These are phyloP conservation scores for Himalopsyche kuldschensis DNA, from an alignment of 2,888 invertebrate species.

Conservation along the genomic window DNA sequence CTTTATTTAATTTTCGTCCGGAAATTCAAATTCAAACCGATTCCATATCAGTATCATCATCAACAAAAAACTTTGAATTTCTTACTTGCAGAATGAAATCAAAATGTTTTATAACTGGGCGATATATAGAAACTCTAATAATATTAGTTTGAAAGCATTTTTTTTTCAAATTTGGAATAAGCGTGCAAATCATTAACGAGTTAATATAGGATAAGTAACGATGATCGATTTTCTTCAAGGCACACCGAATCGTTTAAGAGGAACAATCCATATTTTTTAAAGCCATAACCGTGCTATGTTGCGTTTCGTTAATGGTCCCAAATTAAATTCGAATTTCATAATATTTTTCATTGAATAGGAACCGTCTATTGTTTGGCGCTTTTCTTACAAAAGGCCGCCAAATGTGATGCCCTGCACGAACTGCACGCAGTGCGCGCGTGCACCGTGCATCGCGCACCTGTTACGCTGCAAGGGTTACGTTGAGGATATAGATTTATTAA, in stretches of 20 bases:
- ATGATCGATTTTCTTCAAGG: background rate
- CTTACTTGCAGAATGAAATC: too few relatives aligned
- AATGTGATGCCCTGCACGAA: background rate
- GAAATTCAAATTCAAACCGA: too few relatives aligned
- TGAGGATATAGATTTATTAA: background rate
- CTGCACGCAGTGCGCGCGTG: conserved; percentile 10
- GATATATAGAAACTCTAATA: too few relatives aligned
- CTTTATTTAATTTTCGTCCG: too few relatives aligned
- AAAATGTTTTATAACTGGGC: too few relatives aligned
- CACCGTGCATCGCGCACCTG: conserved; percentile 10
- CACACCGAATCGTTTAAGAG: background rate
- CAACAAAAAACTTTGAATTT: too few relatives aligned
- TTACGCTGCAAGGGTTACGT: background rate
- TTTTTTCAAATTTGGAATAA: background rate
- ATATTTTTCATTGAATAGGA: background rate
- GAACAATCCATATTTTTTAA: background rate
- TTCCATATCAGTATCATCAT: too few relatives aligned
- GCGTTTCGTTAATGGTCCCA: background rate
- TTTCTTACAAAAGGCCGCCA: background rate
- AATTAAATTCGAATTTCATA: background rate
- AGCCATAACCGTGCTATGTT: background rate
- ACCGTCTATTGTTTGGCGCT: background rate
- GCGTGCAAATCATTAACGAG: background rate
- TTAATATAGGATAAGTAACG: background rate
- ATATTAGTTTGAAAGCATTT: background rate